These are phyloP conservation scores for Sebastes vulpes DNA, from an alignment of 2,797 vertebrate genomes.

Conservation along the genomic window DNA sequence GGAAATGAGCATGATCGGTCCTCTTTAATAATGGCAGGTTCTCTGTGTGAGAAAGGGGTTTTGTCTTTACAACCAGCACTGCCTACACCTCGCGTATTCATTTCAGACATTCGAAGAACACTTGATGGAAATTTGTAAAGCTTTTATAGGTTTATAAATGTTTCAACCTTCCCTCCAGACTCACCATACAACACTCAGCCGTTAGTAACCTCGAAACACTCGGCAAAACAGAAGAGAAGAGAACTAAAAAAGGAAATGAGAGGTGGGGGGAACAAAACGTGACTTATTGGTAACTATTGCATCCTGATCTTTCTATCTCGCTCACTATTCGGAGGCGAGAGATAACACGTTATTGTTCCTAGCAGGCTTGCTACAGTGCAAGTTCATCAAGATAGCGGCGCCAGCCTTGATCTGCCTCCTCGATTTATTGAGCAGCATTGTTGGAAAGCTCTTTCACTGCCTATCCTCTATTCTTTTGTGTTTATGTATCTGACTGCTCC, in stretches of 20 bases:
- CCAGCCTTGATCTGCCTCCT: conserved; percentile 28
- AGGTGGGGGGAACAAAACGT: conserved; percentile 10
- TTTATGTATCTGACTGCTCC: conserved; percentile 37
- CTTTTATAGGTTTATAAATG: neutral
- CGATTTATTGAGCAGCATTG: conserved; percentile 29
- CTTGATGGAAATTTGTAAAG: neutral
- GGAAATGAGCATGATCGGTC: neutral
- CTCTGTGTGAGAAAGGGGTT: neutral
- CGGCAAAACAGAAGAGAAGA: neutral
- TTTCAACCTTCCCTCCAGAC: neutral
- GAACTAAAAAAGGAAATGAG: conserved; percentile 20
- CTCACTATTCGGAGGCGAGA: neutral
- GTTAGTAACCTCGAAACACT: neutral
- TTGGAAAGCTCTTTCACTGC: conserved; percentile 22
- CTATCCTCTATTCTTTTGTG: conserved; percentile 10
- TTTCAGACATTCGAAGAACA: neutral
- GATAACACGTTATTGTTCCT: conserved; percentile 27
- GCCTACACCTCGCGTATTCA: neutral
- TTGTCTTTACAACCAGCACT: neutral
- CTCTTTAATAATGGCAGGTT: neutral
- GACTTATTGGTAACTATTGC: conserved; percentile 7
- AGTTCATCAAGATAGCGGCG: conserved; percentile 37
- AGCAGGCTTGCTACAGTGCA: neutral
- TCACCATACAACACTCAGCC: neutral
- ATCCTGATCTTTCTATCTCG: neutral